These are phyloP conservation scores for Ricordea florida DNA, from an alignment of 92 coral and sea anemone genomes.

Conservation along the genomic window DNA sequence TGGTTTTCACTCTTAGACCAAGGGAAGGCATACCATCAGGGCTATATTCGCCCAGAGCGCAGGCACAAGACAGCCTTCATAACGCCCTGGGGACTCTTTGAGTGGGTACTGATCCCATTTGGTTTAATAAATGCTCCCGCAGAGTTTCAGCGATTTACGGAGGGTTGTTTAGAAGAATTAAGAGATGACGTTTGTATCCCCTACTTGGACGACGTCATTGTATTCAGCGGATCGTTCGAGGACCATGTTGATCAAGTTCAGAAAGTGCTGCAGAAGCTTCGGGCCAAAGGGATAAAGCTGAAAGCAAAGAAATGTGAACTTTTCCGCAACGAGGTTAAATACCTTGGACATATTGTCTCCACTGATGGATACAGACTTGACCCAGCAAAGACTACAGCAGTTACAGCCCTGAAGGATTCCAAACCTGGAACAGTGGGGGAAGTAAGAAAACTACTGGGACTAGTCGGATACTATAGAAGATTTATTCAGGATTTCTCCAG, in stretches of 20 bases:
- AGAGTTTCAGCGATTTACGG: too few species aligned
- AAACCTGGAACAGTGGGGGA: constrained; percentile 7
- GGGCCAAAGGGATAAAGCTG: too few species aligned
- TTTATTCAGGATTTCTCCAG: constrained; percentile 4
- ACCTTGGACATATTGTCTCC: neutral
- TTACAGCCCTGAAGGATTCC: neutral
- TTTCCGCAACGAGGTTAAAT: neutral
- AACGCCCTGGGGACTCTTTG: too few species aligned
- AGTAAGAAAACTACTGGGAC: neutral
- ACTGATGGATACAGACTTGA: neutral
- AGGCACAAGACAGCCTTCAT: too few species aligned
- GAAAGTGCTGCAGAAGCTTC: neutral
- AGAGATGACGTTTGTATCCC: constrained; percentile 16
- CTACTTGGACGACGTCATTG: constrained; percentile 19
- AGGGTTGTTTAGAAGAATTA: too few species aligned
- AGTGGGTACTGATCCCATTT: too few species aligned
- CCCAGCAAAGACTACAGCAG: constrained; percentile 10
- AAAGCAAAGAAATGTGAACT: neutral
- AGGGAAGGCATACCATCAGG: too few species aligned
- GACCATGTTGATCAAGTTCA: neutral
- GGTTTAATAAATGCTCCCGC: too few species aligned
- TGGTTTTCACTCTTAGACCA: too few species aligned
- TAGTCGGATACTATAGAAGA: constrained; percentile 3
- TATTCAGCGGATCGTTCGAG: neutral
- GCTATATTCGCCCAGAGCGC: too few species aligned